A percentile compares a stretch with the other conserved stretches of the same genome.
Evolutionary conservation across 2,888 invertebrate species (phyloP).

Genomic region (Oxystoma pomonae): DNA sequence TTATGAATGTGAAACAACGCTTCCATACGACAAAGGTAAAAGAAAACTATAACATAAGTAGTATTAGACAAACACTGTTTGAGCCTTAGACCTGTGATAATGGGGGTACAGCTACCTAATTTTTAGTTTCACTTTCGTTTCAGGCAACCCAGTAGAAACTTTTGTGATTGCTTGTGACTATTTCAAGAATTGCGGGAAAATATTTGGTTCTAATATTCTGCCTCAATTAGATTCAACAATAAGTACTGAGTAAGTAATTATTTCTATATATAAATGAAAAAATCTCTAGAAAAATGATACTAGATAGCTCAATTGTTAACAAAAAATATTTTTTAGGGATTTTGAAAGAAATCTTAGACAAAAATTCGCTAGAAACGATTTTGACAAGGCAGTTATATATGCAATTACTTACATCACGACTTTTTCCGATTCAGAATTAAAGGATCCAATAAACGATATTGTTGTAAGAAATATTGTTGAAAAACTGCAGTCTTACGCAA

Average conservation of each 20-base stretch:
- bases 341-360: neutral
- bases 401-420: neutral
- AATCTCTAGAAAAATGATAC: no score
- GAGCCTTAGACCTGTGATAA: no score
- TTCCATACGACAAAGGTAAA: slow-evolving; percentile 16
- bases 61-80: no score
- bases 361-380: neutral
- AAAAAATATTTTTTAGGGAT: neutral
- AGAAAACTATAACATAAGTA: neutral
- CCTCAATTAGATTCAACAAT: neutral
- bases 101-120: no score
- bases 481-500: neutral
- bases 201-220: neutral
- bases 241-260: neutral
- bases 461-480: neutral
- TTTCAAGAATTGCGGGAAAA: neutral
- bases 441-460: neutral
- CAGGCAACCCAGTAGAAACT: neutral
- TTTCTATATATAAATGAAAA: neutral
- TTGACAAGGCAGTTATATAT: neutral
- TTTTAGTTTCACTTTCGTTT: no score
- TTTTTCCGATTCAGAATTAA: neutral
- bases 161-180: neutral
- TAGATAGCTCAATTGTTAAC: no score
- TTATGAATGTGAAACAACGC: slow-evolving; percentile 9